Conservation (phyloP, 1,140 invertebrate species). For the Diachasmimorpha longicaudata region DNA sequence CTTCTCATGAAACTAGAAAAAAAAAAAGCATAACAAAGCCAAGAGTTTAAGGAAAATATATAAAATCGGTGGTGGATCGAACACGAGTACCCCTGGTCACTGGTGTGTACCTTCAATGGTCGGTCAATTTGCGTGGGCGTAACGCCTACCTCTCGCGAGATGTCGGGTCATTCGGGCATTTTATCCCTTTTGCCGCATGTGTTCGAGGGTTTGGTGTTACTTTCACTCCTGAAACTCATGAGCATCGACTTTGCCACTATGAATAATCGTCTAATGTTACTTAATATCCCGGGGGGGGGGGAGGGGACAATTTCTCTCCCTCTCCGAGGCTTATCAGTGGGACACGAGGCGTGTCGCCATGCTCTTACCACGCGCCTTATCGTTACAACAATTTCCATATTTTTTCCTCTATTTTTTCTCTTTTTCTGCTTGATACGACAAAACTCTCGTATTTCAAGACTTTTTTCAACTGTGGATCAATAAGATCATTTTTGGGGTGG, state of each 20-base stretch:
- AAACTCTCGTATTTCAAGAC: neutral
- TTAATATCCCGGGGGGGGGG: slow-evolving; percentile 40
- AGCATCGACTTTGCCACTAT: slow-evolving; percentile 32
- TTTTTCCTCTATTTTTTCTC: neutral
- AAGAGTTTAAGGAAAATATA: slow-evolving; percentile 4
- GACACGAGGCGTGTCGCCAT: slow-evolving; percentile 18
- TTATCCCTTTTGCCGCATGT: neutral
- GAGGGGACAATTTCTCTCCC: slow-evolving; percentile 6
- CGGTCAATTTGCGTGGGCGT: slow-evolving; percentile 42
- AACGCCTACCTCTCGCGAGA: slow-evolving; percentile 4
- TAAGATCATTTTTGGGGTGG: neutral
- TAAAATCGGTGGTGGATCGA: slow-evolving; percentile 22
- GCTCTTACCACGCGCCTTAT: slow-evolving; percentile 25
- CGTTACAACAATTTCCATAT: slow-evolving; percentile 6
- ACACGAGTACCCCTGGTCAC: neutral
- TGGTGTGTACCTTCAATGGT: slow-evolving; percentile 3
- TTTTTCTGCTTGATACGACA: neutral
- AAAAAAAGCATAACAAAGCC: neutral
- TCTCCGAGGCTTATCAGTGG: slow-evolving; percentile 14
- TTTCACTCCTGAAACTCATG: neutral
- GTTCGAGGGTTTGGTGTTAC: neutral
- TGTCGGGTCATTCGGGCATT: neutral
- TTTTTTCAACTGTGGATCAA: neutral
- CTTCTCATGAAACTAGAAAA: neutral
- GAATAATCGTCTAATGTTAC: slow-evolving; percentile 46